Percentiles rank a stretch among this genome's conserved stretches.
These are phyloP conservation scores for Pteria penguin DNA, from an alignment of 2,888 invertebrate species.

Conservation along the genomic window DNA sequence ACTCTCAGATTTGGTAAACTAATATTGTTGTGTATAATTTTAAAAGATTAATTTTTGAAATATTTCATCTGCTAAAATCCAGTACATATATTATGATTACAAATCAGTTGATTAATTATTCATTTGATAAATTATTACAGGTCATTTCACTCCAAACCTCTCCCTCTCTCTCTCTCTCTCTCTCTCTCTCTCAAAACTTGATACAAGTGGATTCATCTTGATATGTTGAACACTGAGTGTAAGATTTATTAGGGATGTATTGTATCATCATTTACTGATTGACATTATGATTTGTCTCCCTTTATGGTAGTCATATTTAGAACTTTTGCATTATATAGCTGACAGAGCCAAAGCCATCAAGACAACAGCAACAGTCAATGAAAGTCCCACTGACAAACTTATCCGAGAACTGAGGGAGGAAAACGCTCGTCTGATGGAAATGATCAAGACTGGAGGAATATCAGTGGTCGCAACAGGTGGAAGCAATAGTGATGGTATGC, in stretches of 20 bases:
- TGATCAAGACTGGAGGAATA: constrained; percentile 71
- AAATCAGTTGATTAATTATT: too few relatives aligned
- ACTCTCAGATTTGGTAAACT: constrained; percentile 76
- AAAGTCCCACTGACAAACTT: constrained; percentile 77
- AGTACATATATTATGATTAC: too few relatives aligned
- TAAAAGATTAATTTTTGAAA: too few relatives aligned
- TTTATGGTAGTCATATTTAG: too few relatives aligned
- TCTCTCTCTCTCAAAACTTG: too few relatives aligned
- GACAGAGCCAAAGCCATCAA: constrained; percentile 78
- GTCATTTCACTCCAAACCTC: too few relatives aligned
- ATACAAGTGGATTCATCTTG: too few relatives aligned
- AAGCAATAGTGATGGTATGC: constrained; percentile 38
- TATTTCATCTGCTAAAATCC: too few relatives aligned
- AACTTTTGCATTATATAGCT: constrained; percentile 67
- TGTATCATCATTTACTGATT: background rate
- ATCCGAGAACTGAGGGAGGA: constrained; percentile 77
- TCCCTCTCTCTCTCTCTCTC: too few relatives aligned
- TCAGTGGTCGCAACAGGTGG: constrained; percentile 43
- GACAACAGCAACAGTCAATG: constrained; percentile 77
- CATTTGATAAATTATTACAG: too few relatives aligned
- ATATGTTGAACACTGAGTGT: background rate
- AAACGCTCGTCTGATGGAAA: constrained; percentile 72
- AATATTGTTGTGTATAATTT: too few relatives aligned
- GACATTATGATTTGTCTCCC: too few relatives aligned
- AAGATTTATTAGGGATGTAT: background rate